Evolutionary conservation across 2,797 vertebrate genomes (phyloP), one percentile per base, ranked within the genome.

Genomic region (Pangasius djambal): DNA sequence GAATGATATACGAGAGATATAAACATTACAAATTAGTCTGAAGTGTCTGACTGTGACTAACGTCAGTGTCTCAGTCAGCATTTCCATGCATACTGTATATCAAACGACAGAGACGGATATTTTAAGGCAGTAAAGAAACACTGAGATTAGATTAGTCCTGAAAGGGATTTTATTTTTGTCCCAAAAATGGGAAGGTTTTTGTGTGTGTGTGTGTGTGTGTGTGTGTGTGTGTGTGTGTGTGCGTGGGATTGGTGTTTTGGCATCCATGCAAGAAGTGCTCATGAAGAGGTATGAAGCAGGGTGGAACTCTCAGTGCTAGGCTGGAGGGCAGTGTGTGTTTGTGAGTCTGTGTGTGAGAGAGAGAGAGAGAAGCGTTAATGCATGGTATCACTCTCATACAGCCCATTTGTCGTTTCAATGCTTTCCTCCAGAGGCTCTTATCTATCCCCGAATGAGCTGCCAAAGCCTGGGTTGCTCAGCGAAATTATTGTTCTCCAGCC

Each of bases 361-460:
- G 7, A 28, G 59, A 61, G 31, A 86, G 50, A 86, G 20, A 34
- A 57, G 52, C 44, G 7, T 74, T 74, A 72, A 59, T 86, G 52
- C 67, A 59, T 86, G 85, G 85, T 74, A 86, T 86, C 85, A 75
- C 37, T 86, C 63, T 69, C 55, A 74, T 89, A 81, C 89, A 77
- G 79, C 34, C 15, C 74, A 86, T 75, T 86, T 86, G 72, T 78
- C 34, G 57, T 86, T 57, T 34, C 6, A 37, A 50, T 77, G 72
- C 61, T 67, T 67, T 65, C 16, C 44, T 84, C 40, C 61, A 84
- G 55, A 63, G 57, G 57, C 57, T 63, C 57, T 83, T 84, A 84
- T 84, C 82, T 84, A 67, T 31, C 61, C 28, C 3, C 3, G 40
- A 83, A 63, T 83, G 37, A 83, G 59, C 82, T 48, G 59, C 40